Percentiles rank a stretch among this genome's conserved stretches.
These are phyloP conservation scores for Willowsia nigromaculata DNA, from an alignment of 2,888 invertebrate species.

Conservation along the genomic window DNA sequence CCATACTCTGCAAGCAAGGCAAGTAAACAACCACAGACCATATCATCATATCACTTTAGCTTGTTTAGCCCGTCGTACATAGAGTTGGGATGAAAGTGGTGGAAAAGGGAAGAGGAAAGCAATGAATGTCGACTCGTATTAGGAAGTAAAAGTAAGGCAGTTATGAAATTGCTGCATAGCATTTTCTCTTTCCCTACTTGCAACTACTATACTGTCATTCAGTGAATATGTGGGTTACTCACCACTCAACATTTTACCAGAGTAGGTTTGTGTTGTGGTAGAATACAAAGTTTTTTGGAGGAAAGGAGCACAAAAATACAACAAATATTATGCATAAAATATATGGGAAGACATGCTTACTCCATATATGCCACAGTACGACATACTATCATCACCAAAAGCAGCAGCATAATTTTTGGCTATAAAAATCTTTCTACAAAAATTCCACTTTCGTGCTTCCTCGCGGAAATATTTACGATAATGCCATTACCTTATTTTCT, in stretches of 20 bases:
- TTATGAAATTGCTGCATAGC: conserved; percentile 28
- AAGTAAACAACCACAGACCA: conserved; percentile 8
- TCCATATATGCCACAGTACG: no score
- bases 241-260: neutral
- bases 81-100: neutral
- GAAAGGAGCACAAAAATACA: neutral
- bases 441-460: neutral
- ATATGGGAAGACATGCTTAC: neutral
- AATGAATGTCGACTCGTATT: conserved; percentile 44
- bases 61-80: neutral
- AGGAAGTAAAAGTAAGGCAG: conserved; percentile 31
- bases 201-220: neutral
- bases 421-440: conserved; percentile 24
- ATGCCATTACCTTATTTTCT: conserved; percentile 32
- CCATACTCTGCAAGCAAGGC: neutral
- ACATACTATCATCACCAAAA: neutral
- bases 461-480: conserved; percentile 26
- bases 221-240: neutral
- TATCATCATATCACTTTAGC: conserved; percentile 5
- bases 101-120: neutral
- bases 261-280: no score
- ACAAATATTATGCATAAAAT: neutral
- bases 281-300: conserved; percentile 19
- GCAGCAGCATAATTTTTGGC: neutral
- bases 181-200: neutral